Base-by-base conservation (phyloP, 1,140 invertebrate genomes). In the Lordiphosa mommai region DNA sequence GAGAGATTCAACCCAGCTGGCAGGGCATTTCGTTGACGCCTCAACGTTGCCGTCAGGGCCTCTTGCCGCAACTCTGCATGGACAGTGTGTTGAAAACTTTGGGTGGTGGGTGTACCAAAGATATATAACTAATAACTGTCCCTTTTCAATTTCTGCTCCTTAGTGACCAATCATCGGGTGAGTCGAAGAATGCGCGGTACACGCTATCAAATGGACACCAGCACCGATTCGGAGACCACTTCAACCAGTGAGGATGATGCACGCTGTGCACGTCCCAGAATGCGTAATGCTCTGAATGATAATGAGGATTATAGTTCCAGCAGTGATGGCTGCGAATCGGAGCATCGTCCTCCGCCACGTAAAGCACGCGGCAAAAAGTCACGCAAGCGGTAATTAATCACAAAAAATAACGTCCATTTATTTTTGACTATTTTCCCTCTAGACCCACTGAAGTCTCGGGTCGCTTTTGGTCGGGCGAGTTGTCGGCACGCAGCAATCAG, bases 401-500 rank as follows among this genome's bases (percentile, higher is more conserved):
- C 3, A 20, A 14, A 37, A 1, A 27, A 27, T 13, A n/a, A n/a
- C n/a, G 20, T 38, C 23, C 10, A 44, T 23, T 9, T 14, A 3
- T 17, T 30, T 50, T 29, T 32, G n/a, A n/a, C n/a, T 33, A n/a
- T 2, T 30, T 30, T 41, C 14, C 46, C 37, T 8, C 2, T 12
- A 85, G 86, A 6, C 66, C 84, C 14, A 58, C 80, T 23, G 86
- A 87, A 47, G 69, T 72, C 4, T 73, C 79, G 16, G 90, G 89
- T 14, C 90, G 93, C 34, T 91, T 92, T 61, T 96, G 95, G 95
- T 93, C 92, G 49, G 79, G 91, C 5, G 93, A 94, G 57, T 89
- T 94, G 36, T 94, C 93, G 1, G 93, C 94, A 16, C 91, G 95
- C 57, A 95, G 93, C 72, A 96, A 96, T 89, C 95, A 96, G 87